phyloP scores from a whole-genome alignment of 2,113 vertebrate species.

The Elgaria multicarinata region DNA sequence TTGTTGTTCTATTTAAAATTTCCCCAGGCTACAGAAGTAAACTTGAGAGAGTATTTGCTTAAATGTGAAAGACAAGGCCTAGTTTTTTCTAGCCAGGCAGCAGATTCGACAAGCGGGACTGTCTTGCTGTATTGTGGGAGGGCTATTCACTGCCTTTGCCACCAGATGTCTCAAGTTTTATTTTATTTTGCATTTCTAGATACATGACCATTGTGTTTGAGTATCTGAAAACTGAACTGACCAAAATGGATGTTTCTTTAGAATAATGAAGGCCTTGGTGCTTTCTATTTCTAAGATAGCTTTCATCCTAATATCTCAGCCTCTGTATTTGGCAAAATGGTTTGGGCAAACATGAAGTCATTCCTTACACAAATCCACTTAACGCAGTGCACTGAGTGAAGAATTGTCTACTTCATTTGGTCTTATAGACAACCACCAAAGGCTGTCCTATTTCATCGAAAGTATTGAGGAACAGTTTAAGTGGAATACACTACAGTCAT shows the following conservation, averaged over 20 bases:
- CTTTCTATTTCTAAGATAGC: not conserved
- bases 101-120: not conserved
- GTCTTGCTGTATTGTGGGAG: not conserved
- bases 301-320: not conserved
- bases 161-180: not conserved
- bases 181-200: not conserved
- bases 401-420: not conserved
- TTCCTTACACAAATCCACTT: not conserved
- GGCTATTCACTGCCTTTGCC: not conserved
- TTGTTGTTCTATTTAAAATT: not conserved
- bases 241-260: not conserved
- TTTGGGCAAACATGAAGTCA: not conserved
- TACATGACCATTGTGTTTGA: not conserved
- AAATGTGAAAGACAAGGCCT: not conserved
- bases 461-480: not conserved
- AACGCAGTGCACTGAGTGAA: not conserved
- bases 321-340: not conserved
- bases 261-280: not conserved
- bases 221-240: not conserved
- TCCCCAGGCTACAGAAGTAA: not conserved
- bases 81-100: not conserved
- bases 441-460: not conserved
- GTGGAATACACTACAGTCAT: not conserved
- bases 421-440: not conserved
- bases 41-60: not conserved